Conservation (phyloP, 2,888 invertebrate species). For the Macropis europaea region DNA sequence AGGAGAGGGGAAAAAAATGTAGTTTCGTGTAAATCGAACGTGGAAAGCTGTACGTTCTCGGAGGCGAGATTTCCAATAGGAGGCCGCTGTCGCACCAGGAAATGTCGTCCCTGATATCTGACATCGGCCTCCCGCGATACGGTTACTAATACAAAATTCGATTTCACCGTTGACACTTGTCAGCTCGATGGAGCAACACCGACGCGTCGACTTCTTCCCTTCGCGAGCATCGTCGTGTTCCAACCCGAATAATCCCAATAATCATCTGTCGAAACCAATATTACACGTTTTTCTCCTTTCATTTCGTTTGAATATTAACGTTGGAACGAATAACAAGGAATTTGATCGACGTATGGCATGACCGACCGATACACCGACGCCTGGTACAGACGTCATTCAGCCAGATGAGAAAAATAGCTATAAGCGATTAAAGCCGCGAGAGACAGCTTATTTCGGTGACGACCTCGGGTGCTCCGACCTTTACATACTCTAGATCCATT, state of each 20-base stretch:
- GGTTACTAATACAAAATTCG: conserved; percentile 31
- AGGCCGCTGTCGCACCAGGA: conserved; percentile 1
- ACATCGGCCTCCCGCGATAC: conserved; percentile 22
- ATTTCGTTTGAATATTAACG: too few relatives aligned
- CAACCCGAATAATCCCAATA: neutral
- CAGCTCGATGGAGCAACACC: conserved; percentile 1
- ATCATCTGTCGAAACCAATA: too few relatives aligned
- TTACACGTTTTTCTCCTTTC: too few relatives aligned
- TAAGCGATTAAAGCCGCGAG: too few relatives aligned
- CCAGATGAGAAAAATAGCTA: too few relatives aligned
- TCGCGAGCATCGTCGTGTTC: neutral
- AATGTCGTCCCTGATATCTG: conserved; percentile 24
- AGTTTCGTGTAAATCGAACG: neutral
- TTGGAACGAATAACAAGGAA: too few relatives aligned
- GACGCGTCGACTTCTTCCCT: neutral
- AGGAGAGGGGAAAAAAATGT: neutral
- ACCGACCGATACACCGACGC: too few relatives aligned
- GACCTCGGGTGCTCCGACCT: too few relatives aligned
- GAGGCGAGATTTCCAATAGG: conserved; percentile 33
- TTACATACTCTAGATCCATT: too few relatives aligned
- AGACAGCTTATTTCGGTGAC: too few relatives aligned
- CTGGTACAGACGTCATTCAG: too few relatives aligned
- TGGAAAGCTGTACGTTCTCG: neutral
- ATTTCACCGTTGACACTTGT: conserved; percentile 40
- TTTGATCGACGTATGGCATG: too few relatives aligned